Percentiles rank a stretch among this genome's conserved stretches.
Conservation (phyloP, 2,113 vertebrate genomes). For the Scophthalmus maximus region DNA sequence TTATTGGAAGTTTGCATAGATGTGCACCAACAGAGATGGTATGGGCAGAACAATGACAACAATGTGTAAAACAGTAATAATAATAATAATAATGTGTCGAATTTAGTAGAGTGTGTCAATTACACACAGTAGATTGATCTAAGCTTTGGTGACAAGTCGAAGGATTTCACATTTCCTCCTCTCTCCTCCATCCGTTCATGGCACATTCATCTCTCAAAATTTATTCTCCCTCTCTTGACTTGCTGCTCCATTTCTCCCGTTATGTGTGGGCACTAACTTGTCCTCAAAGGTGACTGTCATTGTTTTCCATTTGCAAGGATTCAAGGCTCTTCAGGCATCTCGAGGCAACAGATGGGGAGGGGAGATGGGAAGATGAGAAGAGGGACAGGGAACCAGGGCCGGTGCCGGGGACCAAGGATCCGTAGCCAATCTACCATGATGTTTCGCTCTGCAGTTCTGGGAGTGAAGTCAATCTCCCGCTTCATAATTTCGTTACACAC, state of each 20-base stretch:
- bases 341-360: neutral
- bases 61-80: too few species aligned
- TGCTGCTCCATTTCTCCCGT: slow-evolving; percentile 61
- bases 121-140: too few species aligned
- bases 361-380: slow-evolving; percentile 23
- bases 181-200: slow-evolving; percentile 2
- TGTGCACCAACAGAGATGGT: too few species aligned
- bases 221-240: slow-evolving; percentile 47
- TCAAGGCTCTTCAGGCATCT: slow-evolving; percentile 40
- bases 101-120: too few species aligned
- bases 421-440: slow-evolving; percentile 54
- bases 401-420: slow-evolving; percentile 22
- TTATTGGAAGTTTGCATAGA: too few species aligned
- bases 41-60: too few species aligned
- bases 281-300: slow-evolving; percentile 37
- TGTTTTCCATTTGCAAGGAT: slow-evolving; percentile 60
- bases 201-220: slow-evolving; percentile 59
- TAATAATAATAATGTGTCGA: too few species aligned
- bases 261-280: slow-evolving; percentile 31
- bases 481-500: slow-evolving; percentile 54
- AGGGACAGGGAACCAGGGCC: neutral
- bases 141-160: too few species aligned
- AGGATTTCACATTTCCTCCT: neutral
- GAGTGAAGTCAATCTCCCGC: slow-evolving; percentile 56
- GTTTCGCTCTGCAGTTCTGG: slow-evolving; percentile 53